Evolutionary conservation across 1,140 invertebrate species (phyloP), one percentile per base, ranked within the genome.

Genomic region (Diorhabda elongata): DNA sequence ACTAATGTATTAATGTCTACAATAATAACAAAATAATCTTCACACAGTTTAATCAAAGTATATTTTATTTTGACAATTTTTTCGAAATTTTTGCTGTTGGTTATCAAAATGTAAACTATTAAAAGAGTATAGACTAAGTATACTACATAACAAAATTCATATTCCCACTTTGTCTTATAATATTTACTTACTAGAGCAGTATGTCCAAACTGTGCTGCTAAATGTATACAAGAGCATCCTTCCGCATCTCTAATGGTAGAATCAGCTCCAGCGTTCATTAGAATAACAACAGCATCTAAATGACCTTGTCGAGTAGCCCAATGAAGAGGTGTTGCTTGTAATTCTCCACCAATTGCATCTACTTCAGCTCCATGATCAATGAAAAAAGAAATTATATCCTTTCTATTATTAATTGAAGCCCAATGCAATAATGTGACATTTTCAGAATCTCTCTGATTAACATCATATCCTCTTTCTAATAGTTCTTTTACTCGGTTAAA

Each of bases 291-390:
- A 77, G 96, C 97, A 69, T 89, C 87, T 62, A 98, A 84, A 83
- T 99, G 97, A 2, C 97, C 97, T 84, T 99, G 96, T 71, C 94
- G 88, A 64, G 95, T 95, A 2, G 97, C 97, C 98, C 98, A 99
- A 82, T 99, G 97, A 64, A 99, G 82, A 26, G 98, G 96, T 4
- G 98, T 98, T 2, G 97, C 96, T 73, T 92, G 88, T 5, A 99
- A 83, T 81, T 98, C 96, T 44, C 98, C 98, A 61, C 98, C 98
- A 68, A 98, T 86, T 1, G 94, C 93, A 85, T 99, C 96, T 2
- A 99, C 90, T 63, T 90, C 86, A 5, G 95, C 96, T 59, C 94
- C 95, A 81, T 94, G 94, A 82, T 95, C 77, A 56, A 79, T 76
- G 58, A 79, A 76, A 68, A 75, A 80, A 72, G 90, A 89, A 58